These are phyloP conservation scores for Andrena trimmerana DNA, from an alignment of 2,888 invertebrate genomes.

Conservation along the genomic window DNA sequence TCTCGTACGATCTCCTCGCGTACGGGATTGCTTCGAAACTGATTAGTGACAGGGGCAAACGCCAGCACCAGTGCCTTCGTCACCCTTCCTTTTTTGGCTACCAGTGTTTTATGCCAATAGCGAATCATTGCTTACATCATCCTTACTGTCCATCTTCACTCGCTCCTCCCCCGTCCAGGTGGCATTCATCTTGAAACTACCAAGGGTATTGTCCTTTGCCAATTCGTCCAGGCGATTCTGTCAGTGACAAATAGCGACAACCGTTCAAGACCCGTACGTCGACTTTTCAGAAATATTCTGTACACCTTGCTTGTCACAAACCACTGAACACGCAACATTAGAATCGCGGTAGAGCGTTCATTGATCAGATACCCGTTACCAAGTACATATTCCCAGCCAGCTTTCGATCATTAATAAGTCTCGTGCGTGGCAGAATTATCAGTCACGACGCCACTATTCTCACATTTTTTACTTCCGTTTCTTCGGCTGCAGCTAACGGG, in stretches of 20 bases:
- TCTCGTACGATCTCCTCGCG: neutral
- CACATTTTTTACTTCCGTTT: constrained; percentile 21
- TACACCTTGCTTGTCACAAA: constrained; percentile 7
- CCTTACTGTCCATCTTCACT: neutral
- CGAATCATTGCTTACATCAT: neutral
- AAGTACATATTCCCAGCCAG: neutral
- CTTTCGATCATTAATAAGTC: constrained; percentile 45
- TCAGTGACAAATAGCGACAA: constrained; percentile 24
- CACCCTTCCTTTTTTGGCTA: constrained; percentile 6
- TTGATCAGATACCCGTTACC: constrained; percentile 44
- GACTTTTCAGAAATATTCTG: constrained; percentile 7
- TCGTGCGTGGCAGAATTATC: constrained; percentile 14
- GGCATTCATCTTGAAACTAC: neutral
- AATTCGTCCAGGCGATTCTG: neutral
- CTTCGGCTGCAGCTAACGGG: neutral
- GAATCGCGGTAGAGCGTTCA: neutral
- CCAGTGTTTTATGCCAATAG: constrained; percentile 30
- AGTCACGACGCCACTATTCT: constrained; percentile 21
- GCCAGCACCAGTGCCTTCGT: neutral
- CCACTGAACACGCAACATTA: neutral
- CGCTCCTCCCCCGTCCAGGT: neutral
- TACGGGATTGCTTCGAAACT: neutral
- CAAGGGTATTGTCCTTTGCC: neutral
- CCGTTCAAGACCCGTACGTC: neutral
- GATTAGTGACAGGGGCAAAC: neutral